Conservation (phyloP, 2,113 vertebrate genomes). For the Trogon melanurus region DNA sequence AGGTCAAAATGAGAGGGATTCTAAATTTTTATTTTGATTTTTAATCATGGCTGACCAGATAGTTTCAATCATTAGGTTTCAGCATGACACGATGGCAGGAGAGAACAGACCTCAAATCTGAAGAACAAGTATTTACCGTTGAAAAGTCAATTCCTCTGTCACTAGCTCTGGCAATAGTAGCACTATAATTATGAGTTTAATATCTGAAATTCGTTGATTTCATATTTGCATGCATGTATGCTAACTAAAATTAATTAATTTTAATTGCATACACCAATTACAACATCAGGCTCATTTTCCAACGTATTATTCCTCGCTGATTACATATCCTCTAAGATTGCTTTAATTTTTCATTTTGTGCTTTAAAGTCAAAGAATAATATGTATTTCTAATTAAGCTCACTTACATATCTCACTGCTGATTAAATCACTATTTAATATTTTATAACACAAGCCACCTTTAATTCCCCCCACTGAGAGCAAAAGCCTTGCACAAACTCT, state of each 20-base stretch:
- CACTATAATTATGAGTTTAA: conserved; percentile 78
- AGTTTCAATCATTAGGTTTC: neutral
- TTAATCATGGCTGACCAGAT: neutral
- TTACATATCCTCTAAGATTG: conserved; percentile 78
- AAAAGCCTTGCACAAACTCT: conserved; percentile 9
- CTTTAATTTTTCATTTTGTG: conserved; percentile 82
- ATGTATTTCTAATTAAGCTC: conserved; percentile 81
- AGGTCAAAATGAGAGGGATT: neutral
- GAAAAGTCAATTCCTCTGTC: conserved; percentile 55
- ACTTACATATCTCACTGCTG: conserved; percentile 75
- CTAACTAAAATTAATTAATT: conserved; percentile 84
- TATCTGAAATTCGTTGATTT: conserved; percentile 80
- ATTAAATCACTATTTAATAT: conserved; percentile 80
- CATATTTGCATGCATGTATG: conserved; percentile 78
- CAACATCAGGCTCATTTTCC: conserved; percentile 79
- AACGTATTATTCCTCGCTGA: conserved; percentile 80
- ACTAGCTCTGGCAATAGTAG: conserved; percentile 48
- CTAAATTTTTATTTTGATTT: neutral
- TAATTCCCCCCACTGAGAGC: conserved; percentile 51
- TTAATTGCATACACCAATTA: conserved; percentile 82
- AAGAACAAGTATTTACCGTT: conserved; percentile 19
- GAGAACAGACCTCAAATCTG: neutral
- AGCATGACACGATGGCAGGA: neutral
- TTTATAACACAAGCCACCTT: conserved; percentile 75
- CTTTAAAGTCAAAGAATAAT: conserved; percentile 84